Base-by-base conservation (phyloP, 2,888 invertebrate species). In the Erynnis tages region DNA sequence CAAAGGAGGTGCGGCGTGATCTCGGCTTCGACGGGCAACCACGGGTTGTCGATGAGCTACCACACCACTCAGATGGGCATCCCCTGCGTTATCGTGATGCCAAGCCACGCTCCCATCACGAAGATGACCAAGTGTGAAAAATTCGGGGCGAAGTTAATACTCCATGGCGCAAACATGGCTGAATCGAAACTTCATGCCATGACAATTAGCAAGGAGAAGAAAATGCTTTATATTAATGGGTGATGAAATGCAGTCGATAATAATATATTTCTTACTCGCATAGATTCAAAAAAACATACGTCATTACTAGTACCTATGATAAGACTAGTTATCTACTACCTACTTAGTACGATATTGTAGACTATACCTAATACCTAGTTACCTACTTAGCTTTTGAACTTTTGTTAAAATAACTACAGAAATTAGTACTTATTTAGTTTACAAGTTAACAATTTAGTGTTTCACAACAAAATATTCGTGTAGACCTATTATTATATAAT, bases 21-120 rank as follows among this genome's bases (percentile, higher is more conserved):
- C 54, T 94, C 97, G 1, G 97, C 98, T 0, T 96, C 96, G 1
- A 92, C 96, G 29, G 98, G 98, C 0, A 98, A 98, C 79, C 98
- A 98, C 76, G 98, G 97, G 0, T 91, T 95, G 57, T 91, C 91
- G 0, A 59, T 97, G 57, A 92, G 93, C 56, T 95, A 95, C 76
- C 96, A 97, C 71, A 92, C 95, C 0, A 83, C 90, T 53, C 90
- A 91, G 50, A 78, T 96, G 13, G 90, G 89, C n/a, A 91, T 95
- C 30, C 93, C 94, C 0, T 93, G 93, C 10, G 93, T 95, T 0
- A 93, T 98, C 1, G 95, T 98, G 1, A 97, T 98, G 97, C 98
- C 98, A 0, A 86, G 91, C 1, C 91, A 93, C 4, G 96, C 97
- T 0, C 96, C 98, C 0, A 93, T 97, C 35, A 97, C 96, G 93